These are phyloP conservation scores for Creontiades dilutus DNA, from an alignment of 2,888 invertebrate genomes.

Conservation along the genomic window DNA sequence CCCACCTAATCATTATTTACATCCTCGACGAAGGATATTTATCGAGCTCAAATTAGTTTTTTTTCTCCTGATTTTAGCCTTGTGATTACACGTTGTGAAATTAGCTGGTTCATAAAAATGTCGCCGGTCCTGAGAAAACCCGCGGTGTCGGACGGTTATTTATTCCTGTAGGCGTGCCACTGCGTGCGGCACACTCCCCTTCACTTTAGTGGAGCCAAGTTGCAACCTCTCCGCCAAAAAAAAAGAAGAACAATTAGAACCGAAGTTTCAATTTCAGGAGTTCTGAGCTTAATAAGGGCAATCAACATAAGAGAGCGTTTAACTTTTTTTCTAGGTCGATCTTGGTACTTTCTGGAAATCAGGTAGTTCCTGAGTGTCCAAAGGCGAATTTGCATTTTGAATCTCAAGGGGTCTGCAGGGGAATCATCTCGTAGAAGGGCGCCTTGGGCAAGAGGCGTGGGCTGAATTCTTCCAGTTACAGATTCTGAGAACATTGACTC, in stretches of 20 bases:
- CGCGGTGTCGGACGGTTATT: constrained; percentile 14
- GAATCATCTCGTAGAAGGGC: constrained; percentile 8
- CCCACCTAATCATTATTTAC: not conserved
- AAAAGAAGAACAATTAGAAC: not conserved
- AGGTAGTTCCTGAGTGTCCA: not conserved
- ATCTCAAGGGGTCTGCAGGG: constrained; percentile 11
- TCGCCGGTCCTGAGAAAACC: constrained; percentile 1
- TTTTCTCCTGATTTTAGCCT: not conserved
- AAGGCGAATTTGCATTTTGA: constrained; percentile 60
- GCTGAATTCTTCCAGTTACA: constrained; percentile 47
- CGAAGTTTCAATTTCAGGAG: not conserved
- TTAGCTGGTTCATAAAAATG: constrained; percentile 19
- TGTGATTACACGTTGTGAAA: constrained; percentile 22
- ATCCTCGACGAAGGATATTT: not conserved
- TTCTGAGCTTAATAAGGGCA: not conserved
- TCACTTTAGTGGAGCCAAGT: not conserved
- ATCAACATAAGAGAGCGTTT: not conserved
- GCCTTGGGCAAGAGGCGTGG: constrained; percentile 34
- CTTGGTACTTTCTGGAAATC: not conserved
- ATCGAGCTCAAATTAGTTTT: not conserved
- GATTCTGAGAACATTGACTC: constrained; percentile 31
- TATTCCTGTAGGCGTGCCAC: constrained; percentile 8
- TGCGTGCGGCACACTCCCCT: constrained; percentile 2
- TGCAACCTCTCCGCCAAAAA: not conserved
- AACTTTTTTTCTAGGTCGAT: not conserved